These are phyloP conservation scores for Chrysodeixis includens DNA, from an alignment of 2,888 invertebrate genomes.

Conservation along the genomic window DNA sequence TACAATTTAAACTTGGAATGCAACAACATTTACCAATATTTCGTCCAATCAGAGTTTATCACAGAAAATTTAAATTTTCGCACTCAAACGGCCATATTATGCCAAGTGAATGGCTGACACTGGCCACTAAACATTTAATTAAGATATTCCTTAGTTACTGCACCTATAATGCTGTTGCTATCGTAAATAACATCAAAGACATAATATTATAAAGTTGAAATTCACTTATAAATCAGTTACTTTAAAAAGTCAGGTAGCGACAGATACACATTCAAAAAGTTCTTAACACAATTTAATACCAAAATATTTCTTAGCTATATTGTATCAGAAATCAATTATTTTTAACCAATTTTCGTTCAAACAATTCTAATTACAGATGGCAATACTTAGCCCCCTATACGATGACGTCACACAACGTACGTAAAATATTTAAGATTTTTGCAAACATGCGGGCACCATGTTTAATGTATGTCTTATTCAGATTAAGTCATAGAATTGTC, in stretches of 20 bases:
- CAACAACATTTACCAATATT: constrained; percentile 28
- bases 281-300: too few relatives aligned
- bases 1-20: constrained; percentile 21
- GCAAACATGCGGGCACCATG: constrained; percentile 46
- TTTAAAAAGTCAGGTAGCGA: too few relatives aligned
- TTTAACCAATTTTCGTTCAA: background rate
- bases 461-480: constrained; percentile 52
- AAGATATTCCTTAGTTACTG: constrained; percentile 35
- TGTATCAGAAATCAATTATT: too few relatives aligned
- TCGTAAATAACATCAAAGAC: background rate
- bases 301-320: too few relatives aligned
- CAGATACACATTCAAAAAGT: too few relatives aligned
- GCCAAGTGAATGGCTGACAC: constrained; percentile 26
- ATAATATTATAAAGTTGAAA: background rate
- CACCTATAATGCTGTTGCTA: background rate
- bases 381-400: background rate
- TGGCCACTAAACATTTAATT: constrained; percentile 32
- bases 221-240: background rate
- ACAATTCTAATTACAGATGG: background rate
- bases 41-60: constrained; percentile 8
- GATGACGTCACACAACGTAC: background rate
- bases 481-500: constrained; percentile 36
- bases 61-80: constrained; percentile 20
- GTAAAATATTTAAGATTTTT: constrained; percentile 46
- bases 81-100: constrained; percentile 28